Evolutionary conservation across 2,113 vertebrate genomes (phyloP), one percentile per base, ranked within the genome.

Genomic region (Sisor rabdophorus): DNA sequence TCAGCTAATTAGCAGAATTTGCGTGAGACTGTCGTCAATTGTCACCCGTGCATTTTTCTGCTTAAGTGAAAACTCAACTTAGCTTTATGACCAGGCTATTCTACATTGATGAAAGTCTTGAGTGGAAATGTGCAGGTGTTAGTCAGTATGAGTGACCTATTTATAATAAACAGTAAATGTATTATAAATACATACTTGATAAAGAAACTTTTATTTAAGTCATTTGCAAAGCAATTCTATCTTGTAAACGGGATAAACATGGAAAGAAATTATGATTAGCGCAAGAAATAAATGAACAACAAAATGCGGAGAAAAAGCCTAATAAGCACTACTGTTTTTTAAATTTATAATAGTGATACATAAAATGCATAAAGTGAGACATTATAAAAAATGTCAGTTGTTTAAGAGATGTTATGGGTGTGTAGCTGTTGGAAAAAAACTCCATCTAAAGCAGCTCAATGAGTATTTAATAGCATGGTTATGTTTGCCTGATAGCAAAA

Each of bases 11-110:
- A 80, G 59, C 68, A 76, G 78, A 73, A 76, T 85, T 87, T 84
- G 74, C 36, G 65, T 78, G 80, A 81, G 77, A 76, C 48, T 78
- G 80, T 85, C 87, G 78, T 86, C 83, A 70, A 61, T 73, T 71
- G 65, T 81, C 59, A 56, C 76, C 85, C 10, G 17, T 64, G n/a
- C 44, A 50, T 28, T 67, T 53, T 15, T 28, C 8, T 44, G 32
- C 7, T 44, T 10, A 9, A 53, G 30, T 36, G 44, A 75, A 11
- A 61, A 32, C 40, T 56, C 30, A 22, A 17, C 17, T 50, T n/a
- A 3, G n/a, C 30, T 50, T 32, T 32, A 7, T 26, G 53, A 32
- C 47, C 30, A 15, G 11, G 44, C 15, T 74, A 16, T n/a, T 36
- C 2, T 22, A 16, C 26, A 28, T 48, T 22, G 20, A n/a, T 36